Base-by-base conservation (phyloP, 2,113 vertebrate genomes). In the Hemiprocne comata region DNA sequence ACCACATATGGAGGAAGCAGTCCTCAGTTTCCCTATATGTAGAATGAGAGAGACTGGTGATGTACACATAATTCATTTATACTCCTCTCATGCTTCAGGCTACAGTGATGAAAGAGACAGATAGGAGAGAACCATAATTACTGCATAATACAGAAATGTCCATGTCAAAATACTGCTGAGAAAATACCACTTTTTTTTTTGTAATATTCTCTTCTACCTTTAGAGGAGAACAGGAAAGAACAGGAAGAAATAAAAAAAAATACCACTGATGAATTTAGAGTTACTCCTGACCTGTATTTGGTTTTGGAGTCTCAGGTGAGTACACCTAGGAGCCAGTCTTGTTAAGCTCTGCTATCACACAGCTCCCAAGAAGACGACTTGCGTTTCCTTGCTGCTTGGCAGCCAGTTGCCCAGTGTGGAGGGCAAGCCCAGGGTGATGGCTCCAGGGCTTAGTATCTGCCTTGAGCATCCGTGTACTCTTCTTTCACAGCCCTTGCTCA, bases 141-240 rank as follows among this genome's bases (percentile, higher is more conserved):
- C 80, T 85, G 70, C 67, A 66, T 92, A 86, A 80, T 87, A 79
- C 72, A 93, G 74, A 89, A 84, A 91, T 81, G 90, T 94, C 85
- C 40, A 73, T 85, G 82, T 89, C 92, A 93, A 93, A 90, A 90
- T 78, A 81, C 71, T 82, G 48, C 83, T 75, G 78, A 92, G 76
- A 89, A 93, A 91, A 93, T 14, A 42, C 40, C 40, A 42, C 40
- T 13, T 42, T 42, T 42, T 42, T 42, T 42, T 42, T 91, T 58
- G 76, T 93, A 76, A 38, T 93, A 60, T 74, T 96, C 85, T 78
- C 46, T 44, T 89, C 80, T 58, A 81, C 42, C 15, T 62, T 15
- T 29, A 15, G 21, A 91, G 78, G 26, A 91, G 87, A 85, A 76
- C 60, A 60, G 50, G 53, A 92, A 90, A 50, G 80, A 76, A 57